phyloP scores from a whole-genome alignment of 2,797 vertebrate species.

The Takifugu ocellatus region DNA sequence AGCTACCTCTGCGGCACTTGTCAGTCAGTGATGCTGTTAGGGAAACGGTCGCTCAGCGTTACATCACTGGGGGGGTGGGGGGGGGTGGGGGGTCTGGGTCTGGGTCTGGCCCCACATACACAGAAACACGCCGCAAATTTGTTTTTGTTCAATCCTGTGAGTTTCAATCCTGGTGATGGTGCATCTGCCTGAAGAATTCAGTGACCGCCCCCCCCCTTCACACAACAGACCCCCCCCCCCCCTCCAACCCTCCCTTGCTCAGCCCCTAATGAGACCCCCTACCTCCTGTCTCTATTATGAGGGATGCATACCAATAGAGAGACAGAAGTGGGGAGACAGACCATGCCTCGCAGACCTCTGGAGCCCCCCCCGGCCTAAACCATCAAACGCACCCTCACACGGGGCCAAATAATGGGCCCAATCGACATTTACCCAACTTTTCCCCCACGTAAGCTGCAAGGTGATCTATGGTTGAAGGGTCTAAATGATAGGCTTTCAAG shows the following conservation, averaged over 20 bases:
- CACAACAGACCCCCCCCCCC: conserved; percentile 45
- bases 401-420: conserved; percentile 52
- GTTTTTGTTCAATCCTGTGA: conserved; percentile 23
- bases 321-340: conserved; percentile 63
- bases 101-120: conserved; percentile 34
- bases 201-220: conserved; percentile 6
- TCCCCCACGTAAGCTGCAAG: conserved; percentile 52
- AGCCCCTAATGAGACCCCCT: conserved; percentile 73
- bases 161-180: conserved; percentile 38
- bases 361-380: conserved; percentile 44
- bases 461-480: conserved; percentile 69
- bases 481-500: conserved; percentile 72
- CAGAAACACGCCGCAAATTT: neutral
- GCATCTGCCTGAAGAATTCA: conserved; percentile 63
- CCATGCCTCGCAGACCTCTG: conserved; percentile 51
- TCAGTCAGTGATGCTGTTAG: conserved; percentile 48
- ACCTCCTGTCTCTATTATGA: conserved; percentile 65
- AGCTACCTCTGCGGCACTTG: conserved; percentile 34
- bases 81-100: conserved; percentile 18
- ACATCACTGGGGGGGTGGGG: neutral
- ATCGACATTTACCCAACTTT: conserved; percentile 63
- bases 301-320: conserved; percentile 72
- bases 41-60: conserved; percentile 55
- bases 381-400: conserved; percentile 59
- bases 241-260: neutral